Evolutionary conservation across 2,113 vertebrate species (phyloP).

Genomic region (human): DNA sequence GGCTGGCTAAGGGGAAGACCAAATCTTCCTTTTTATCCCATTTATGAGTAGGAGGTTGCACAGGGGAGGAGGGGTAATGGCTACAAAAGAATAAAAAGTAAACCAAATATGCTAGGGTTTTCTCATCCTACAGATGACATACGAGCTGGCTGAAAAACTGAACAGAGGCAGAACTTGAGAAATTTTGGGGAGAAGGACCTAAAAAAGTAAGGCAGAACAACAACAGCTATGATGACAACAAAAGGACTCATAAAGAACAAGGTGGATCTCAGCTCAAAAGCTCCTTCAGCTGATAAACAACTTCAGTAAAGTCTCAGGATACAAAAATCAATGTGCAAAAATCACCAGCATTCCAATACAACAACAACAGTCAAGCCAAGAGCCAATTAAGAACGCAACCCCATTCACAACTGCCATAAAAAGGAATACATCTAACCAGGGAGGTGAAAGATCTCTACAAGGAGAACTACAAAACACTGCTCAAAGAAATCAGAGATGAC

Average conservation of each 20-base stretch:
- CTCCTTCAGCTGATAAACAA: no score
- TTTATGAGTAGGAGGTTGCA: neutral
- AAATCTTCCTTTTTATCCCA: neutral
- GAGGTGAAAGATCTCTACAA: no score
- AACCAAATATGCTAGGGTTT: neutral
- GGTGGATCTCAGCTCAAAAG: no score
- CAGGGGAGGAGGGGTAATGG: neutral
- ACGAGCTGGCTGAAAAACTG: neutral
- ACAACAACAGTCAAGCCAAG: no score
- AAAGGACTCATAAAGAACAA: neutral
- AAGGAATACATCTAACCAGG: no score
- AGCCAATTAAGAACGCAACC: no score
- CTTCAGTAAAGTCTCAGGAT: no score
- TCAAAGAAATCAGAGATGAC: no score
- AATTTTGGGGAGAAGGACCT: neutral
- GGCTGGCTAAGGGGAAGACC: neutral
- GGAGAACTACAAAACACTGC: no score
- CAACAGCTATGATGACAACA: rapidly evolving
- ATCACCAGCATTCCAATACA: no score
- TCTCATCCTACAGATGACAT: neutral
- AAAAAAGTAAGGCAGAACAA: neutral
- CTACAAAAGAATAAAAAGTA: neutral
- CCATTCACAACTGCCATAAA: no score
- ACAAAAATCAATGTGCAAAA: no score
- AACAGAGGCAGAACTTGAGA: neutral